Conservation (phyloP, 64 coral and sea anemone genomes). For the Dendrophyllia cribrosa region DNA sequence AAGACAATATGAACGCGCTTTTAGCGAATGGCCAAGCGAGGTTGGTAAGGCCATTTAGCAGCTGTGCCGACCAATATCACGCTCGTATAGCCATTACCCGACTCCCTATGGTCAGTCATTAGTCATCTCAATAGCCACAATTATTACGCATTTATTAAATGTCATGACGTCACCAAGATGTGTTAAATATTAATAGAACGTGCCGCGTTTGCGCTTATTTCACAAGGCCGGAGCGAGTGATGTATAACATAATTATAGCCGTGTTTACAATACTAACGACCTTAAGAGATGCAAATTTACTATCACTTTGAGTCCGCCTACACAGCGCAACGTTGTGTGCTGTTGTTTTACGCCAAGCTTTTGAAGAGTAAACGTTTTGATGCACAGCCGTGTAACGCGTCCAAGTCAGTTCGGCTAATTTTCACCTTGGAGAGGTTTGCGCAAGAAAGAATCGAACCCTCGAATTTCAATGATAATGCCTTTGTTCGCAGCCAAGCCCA, state of each 20-base stretch:
- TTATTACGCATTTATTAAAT: conserved; percentile 81
- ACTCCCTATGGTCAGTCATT: conserved; percentile 47
- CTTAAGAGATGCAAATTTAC: conserved; percentile 8
- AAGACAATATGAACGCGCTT: neutral
- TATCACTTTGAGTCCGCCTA: neutral
- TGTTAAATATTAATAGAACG: conserved; percentile 96
- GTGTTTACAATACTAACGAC: conserved; percentile 58
- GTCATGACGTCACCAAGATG: conserved; percentile 68
- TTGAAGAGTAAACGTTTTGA: neutral
- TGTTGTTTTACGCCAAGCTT: neutral
- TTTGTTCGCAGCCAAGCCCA: conserved; percentile 44
- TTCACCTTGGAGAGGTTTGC: conserved; percentile 39
- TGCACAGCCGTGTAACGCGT: too few relatives aligned
- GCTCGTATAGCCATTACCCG: conserved; percentile 67
- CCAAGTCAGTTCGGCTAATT: neutral
- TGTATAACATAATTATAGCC: conserved; percentile 38
- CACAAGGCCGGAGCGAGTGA: conserved; percentile 21
- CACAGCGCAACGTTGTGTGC: neutral
- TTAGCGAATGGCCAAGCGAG: neutral
- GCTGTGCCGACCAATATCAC: conserved; percentile 41
- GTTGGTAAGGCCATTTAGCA: conserved; percentile 13
- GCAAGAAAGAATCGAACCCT: conserved; percentile 10
- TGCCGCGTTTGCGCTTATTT: conserved; percentile 56
- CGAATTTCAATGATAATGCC: conserved; percentile 55
- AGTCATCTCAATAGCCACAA: conserved; percentile 42